Evolutionary conservation across 2,888 invertebrate species (phyloP), one percentile per base, ranked within the genome.

Genomic region (Drosophila formosana): DNA sequence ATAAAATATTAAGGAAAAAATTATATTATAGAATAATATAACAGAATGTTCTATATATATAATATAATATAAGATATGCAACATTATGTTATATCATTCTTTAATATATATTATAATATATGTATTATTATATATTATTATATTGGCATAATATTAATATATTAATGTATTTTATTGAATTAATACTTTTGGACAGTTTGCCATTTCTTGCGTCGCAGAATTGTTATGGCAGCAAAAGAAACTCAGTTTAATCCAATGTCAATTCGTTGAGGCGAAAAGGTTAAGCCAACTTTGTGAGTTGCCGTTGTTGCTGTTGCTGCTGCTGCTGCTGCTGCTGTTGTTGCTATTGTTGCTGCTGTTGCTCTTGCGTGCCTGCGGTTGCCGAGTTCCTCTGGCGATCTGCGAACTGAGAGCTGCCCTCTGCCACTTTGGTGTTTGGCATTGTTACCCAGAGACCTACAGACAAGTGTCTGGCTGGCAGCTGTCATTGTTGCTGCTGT

Each of bases 371-470:
- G 25, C 41, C 23, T 30, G 51, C 34, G 34, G 34, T 46, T 18
- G 23, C 9, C 37, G 37, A 37, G 37, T 34, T 11, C 32, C 9
- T 9, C 34, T 34, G 34, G 11, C 34, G 34, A 9, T 34, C 34
- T 4, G 34, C 34, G 4, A n/a, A 1, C 4, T 37, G 37, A 4
- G 37, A 37, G 37, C n/a, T n/a, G 37, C 28, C 55, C 41, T 61
- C 51, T 51, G 56, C 39, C 13, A 7, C 28, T 25, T 41, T 45
- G 39, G 25, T n/a, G 60, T 11, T 61, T 75, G 75, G 64, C 72
- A 64, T 72, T 75, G 75, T 75, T 75, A 75, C 75, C 75, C 75
- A 75, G 69, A 75, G 75, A 75, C 75, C 75, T 56, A 75, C 55
- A 72, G 65, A 68, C 39, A 46, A 49, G 57, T 56, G 37, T 18